phyloP scores from a whole-genome alignment of 2,797 vertebrate genomes.

The Leptoclinus maculatus region DNA sequence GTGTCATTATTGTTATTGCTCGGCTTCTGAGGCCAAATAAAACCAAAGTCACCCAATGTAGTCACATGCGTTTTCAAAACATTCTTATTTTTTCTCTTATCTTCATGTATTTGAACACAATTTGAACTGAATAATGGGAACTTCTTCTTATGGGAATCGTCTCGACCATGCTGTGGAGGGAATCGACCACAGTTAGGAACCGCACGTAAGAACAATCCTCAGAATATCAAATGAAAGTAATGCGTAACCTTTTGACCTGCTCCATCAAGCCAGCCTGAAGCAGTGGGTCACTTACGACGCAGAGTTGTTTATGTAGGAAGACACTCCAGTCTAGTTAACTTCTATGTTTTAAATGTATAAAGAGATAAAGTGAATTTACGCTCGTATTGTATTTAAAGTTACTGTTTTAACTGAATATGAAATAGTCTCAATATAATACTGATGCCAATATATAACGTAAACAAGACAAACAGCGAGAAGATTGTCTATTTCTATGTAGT shows the following conservation, averaged over 20 bases:
- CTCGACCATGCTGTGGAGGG: background rate
- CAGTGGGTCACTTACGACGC: background rate
- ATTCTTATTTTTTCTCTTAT: background rate
- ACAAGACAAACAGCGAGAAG: too few species aligned
- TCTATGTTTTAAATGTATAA: background rate
- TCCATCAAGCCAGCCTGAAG: background rate
- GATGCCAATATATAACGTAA: too few species aligned
- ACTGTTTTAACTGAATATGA: too few species aligned
- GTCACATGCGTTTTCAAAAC: background rate
- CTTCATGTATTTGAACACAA: background rate
- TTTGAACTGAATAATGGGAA: background rate
- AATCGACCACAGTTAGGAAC: background rate
- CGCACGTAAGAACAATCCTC: slow-evolving; percentile 1
- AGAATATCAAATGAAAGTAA: background rate
- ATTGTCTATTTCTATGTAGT: too few species aligned
- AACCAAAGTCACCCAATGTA: background rate
- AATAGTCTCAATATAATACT: too few species aligned
- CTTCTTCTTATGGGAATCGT: background rate
- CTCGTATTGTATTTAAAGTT: background rate
- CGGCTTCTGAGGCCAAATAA: background rate
- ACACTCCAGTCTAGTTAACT: background rate
- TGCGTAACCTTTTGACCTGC: background rate
- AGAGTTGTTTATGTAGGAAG: background rate
- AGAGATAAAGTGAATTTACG: background rate
- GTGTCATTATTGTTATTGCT: background rate